These are phyloP conservation scores for Macroramphosus scolopax DNA, from an alignment of 2,797 vertebrate species.

Conservation along the genomic window DNA sequence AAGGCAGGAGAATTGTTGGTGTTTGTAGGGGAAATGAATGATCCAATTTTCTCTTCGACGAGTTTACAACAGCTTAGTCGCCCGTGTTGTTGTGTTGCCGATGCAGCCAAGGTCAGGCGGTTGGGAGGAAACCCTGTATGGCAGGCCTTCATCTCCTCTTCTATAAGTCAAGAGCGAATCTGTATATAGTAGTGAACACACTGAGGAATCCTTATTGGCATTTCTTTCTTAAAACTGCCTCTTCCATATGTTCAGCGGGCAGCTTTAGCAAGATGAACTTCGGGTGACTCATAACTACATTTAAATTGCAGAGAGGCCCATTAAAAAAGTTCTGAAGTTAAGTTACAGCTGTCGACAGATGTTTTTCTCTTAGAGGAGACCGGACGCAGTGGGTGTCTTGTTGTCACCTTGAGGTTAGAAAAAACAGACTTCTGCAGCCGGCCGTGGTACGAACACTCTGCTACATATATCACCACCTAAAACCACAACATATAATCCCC, in stretches of 20 bases:
- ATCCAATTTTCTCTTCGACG: conserved; percentile 26
- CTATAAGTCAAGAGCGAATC: no score
- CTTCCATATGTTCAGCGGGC: no score
- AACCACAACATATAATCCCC: conserved; percentile 1
- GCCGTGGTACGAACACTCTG: background rate
- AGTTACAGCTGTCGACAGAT: background rate
- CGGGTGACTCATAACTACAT: no score
- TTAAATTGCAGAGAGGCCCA: conserved; percentile 4
- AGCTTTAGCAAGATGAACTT: no score
- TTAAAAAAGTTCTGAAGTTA: background rate
- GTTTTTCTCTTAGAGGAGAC: background rate
- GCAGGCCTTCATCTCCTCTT: no score
- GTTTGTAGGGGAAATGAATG: conserved; percentile 20
- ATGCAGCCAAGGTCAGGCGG: conserved; percentile 13
- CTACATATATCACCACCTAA: background rate
- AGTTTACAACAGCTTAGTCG: conserved; percentile 15
- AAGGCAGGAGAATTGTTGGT: conserved; percentile 5
- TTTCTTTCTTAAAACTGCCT: no score
- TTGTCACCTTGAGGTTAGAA: no score
- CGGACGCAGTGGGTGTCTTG: no score
- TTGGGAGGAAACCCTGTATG: conserved; percentile 7
- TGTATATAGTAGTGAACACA: no score
- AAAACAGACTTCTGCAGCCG: no score
- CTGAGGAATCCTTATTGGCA: no score
- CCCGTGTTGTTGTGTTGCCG: conserved; percentile 10